These are phyloP conservation scores for Lycaon pictus DNA, from an alignment of 2,113 vertebrate species.

Conservation along the genomic window DNA sequence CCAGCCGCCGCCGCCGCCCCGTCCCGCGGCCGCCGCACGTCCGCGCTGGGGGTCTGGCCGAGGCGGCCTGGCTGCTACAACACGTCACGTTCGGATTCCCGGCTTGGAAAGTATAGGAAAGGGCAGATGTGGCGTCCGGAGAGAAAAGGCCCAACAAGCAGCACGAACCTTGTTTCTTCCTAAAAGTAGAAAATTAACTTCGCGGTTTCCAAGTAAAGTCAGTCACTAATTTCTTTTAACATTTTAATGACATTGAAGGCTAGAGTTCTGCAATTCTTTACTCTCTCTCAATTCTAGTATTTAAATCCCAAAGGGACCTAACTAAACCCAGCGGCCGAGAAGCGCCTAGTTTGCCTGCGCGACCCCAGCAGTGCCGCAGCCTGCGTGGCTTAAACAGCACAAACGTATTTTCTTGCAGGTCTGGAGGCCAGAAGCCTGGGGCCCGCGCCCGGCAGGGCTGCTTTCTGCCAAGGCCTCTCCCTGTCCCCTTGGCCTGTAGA, in stretches of 20 bases:
- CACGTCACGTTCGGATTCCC: background rate
- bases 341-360: background rate
- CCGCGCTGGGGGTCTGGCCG: too few relatives aligned
- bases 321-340: background rate
- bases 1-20: too few relatives aligned
- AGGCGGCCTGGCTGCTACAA: too few relatives aligned
- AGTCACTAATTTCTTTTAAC: background rate
- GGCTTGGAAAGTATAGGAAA: background rate
- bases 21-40: too few relatives aligned
- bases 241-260: background rate
- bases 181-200: background rate
- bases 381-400: background rate
- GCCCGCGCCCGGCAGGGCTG: background rate
- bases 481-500: background rate
- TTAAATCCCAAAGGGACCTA: background rate
- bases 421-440: background rate
- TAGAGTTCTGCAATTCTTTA: background rate
- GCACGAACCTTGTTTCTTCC: background rate
- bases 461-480: background rate
- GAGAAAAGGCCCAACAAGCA: background rate
- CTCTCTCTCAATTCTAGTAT: background rate
- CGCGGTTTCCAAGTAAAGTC: background rate
- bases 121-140: background rate
- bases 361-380: background rate
- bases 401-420: background rate